phyloP scores from a whole-genome alignment of 1,140 invertebrate genomes.

The Drosophila repletoides region DNA sequence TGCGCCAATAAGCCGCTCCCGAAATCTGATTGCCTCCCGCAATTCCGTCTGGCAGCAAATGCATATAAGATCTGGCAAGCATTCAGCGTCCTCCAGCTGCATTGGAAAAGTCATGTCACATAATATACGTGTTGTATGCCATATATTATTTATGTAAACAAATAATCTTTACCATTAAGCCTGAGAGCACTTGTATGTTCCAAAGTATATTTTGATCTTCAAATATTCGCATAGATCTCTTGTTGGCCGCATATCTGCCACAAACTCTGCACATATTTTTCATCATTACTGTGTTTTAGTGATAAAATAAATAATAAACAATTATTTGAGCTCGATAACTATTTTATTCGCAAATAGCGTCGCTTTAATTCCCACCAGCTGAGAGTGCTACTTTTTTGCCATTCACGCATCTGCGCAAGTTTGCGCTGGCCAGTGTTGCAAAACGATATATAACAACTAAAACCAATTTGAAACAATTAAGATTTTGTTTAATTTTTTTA shows the following conservation, averaged over 20 bases:
- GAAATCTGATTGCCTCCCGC: conserved; percentile 33
- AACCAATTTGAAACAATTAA: no score
- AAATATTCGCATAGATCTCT: conserved; percentile 41
- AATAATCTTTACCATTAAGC: conserved; percentile 38
- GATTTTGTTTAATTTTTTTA: no score
- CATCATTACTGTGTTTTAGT: conserved; percentile 25
- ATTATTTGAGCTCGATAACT: background rate
- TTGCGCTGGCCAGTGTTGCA: conserved; percentile 7
- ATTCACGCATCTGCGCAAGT: conserved; percentile 12
- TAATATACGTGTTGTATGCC: background rate
- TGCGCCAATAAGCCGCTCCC: conserved; percentile 33
- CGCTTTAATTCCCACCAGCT: conserved; percentile 3
- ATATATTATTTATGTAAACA: background rate
- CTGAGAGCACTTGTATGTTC: conserved; percentile 44
- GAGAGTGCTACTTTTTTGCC: conserved; percentile 2
- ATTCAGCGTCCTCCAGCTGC: conserved; percentile 35
- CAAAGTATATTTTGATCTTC: conserved; percentile 36
- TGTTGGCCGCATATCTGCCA: conserved; percentile 4
- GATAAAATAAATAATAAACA: conserved; percentile 7
- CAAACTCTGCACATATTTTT: conserved; percentile 45
- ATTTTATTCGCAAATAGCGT: conserved; percentile 15
- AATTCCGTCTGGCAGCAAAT: conserved; percentile 34
- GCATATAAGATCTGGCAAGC: conserved; percentile 47
- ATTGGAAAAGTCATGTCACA: background rate
- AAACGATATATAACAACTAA: background rate